Evolutionary conservation across 2,113 vertebrate species (phyloP).

Genomic region (Cheirogaleus medius): DNA sequence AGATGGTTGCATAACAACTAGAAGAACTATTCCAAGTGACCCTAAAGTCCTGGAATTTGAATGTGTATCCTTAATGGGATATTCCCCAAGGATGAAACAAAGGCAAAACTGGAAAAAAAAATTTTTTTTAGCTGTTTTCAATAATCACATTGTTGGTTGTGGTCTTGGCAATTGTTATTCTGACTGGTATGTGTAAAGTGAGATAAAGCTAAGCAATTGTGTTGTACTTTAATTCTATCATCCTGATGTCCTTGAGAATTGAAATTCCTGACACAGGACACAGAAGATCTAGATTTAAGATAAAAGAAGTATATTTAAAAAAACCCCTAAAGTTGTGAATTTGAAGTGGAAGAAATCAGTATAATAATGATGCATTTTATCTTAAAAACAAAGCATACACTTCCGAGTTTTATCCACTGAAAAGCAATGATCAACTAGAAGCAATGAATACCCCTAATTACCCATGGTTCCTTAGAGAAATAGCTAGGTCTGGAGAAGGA

Average conservation of each 20-base stretch:
- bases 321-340: neutral
- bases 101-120: neutral
- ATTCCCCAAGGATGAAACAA: neutral
- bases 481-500: neutral
- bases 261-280: neutral
- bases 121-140: neutral
- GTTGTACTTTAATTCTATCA: neutral
- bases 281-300: conserved; percentile 20
- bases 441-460: neutral
- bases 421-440: neutral
- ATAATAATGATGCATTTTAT: neutral
- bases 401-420: neutral
- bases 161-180: neutral
- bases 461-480: neutral
- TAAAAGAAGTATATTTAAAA: neutral
- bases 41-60: neutral
- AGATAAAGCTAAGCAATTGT: neutral
- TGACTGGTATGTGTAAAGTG: neutral
- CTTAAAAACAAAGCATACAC: neutral
- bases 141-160: neutral
- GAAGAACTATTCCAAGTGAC: neutral
- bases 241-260: neutral
- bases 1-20: neutral
- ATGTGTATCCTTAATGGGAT: neutral
- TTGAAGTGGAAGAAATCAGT: neutral